phyloP scores from a whole-genome alignment of 2,888 invertebrate genomes.

The Dasypolia templi region DNA sequence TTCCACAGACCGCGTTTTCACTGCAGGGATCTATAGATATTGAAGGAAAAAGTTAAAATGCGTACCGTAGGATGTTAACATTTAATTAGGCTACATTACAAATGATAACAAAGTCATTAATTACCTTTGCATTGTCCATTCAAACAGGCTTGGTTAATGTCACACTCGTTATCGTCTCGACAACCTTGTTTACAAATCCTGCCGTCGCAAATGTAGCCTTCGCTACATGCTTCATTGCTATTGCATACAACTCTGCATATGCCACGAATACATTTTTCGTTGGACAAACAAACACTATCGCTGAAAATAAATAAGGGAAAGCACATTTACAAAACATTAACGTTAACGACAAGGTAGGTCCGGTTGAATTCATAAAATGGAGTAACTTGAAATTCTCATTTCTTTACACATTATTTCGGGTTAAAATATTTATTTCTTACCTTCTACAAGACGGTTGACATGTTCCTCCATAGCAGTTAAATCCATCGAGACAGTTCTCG shows the following conservation, averaged over 20 bases:
- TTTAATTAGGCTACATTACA: slow-evolving; percentile 3
- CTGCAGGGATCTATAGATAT: slow-evolving; percentile 93
- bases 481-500: slow-evolving; percentile 93
- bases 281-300: slow-evolving; percentile 95
- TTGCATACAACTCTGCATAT: slow-evolving; percentile 96
- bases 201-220: slow-evolving; percentile 96
- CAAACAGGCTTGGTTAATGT: slow-evolving; percentile 94
- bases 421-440: slow-evolving; percentile 78
- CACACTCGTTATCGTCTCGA: slow-evolving; percentile 95
- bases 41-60: slow-evolving; percentile 13
- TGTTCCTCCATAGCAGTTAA: slow-evolving; percentile 94
- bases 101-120: slow-evolving; percentile 7
- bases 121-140: slow-evolving; percentile 95
- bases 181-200: slow-evolving; percentile 96
- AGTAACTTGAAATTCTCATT: neutral
- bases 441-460: slow-evolving; percentile 95
- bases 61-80: neutral
- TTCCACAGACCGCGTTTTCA: slow-evolving; percentile 93
- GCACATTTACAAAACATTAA: neutral
- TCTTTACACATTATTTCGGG: neutral
- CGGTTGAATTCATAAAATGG: neutral
- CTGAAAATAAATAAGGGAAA: slow-evolving; percentile 84
- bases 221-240: slow-evolving; percentile 94
- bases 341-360: neutral
- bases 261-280: slow-evolving; percentile 96